Conservation (phyloP, 2,888 invertebrate genomes). For the Rhopalosiphum nymphaeae region DNA sequence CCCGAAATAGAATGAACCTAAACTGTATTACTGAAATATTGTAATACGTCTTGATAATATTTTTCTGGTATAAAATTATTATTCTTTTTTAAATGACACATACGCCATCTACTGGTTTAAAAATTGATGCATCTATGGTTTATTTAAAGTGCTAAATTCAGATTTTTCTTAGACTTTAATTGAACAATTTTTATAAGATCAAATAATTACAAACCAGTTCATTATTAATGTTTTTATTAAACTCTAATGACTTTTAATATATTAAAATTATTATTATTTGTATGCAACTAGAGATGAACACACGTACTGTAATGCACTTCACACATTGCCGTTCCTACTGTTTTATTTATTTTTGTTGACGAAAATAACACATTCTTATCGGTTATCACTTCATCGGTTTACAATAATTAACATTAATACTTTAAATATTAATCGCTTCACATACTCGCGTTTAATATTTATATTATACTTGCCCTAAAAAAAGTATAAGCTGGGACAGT, state of each 20-base stretch:
- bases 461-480: too few species aligned
- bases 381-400: too few species aligned
- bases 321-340: not conserved
- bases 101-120: not conserved
- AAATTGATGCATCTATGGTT: not conserved
- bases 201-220: too few species aligned
- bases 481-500: not conserved
- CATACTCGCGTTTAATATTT: too few species aligned
- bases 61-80: not conserved
- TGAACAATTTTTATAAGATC: too few species aligned
- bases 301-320: not conserved
- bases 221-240: too few species aligned
- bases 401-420: too few species aligned
- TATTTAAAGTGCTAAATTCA: not conserved
- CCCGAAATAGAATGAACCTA: too few species aligned
- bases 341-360: not conserved
- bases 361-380: too few species aligned
- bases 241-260: too few species aligned
- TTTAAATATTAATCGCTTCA: too few species aligned
- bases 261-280: not conserved
- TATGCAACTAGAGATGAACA: not conserved
- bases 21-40: too few species aligned
- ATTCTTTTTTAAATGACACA: not conserved
- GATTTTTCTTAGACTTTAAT: not conserved
- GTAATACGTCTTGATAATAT: not conserved